A percentile compares a stretch with the other conserved stretches of the same genome.
Evolutionary conservation across 2,113 vertebrate genomes (phyloP).

Genomic region (Odontesthes bonariensis): DNA sequence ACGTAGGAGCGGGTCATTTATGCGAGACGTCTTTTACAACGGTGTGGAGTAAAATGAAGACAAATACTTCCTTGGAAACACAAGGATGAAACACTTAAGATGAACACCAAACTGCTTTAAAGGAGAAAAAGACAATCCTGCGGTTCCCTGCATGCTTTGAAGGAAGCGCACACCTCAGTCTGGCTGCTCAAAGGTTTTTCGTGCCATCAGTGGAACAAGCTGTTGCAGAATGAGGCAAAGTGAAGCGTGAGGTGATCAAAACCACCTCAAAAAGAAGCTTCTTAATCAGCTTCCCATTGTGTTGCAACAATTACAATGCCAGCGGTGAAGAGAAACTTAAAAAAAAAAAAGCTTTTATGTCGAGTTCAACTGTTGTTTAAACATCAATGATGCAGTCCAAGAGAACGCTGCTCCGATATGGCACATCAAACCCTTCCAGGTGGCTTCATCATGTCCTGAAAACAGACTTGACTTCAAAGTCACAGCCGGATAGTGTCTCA

Average conservation of each 20-base stretch:
- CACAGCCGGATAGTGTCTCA: conserved; percentile 13
- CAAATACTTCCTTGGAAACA: conserved; percentile 22
- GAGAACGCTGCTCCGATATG: conserved; percentile 27
- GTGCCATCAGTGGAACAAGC: neutral
- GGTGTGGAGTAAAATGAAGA: conserved; percentile 23
- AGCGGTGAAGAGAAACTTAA: neutral
- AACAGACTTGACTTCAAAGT: conserved; percentile 19
- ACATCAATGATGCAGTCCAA: conserved; percentile 50
- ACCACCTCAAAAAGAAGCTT: conserved; percentile 3
- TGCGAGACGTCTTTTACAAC: conserved; percentile 9
- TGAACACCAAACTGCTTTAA: conserved; percentile 10
- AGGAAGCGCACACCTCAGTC: conserved; percentile 6
- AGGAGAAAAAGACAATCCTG: neutral
- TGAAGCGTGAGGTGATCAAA: conserved; percentile 2
- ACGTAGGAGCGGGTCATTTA: conserved; percentile 32
- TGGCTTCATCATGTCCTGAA: neutral
- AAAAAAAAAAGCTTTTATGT: conserved; percentile 3
- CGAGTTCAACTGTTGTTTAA: neutral
- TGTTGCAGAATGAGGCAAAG: neutral
- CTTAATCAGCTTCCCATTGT: neutral
- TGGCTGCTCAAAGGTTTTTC: neutral
- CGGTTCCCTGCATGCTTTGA: neutral
- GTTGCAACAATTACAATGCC: neutral
- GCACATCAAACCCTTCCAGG: conserved; percentile 12
- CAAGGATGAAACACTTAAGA: conserved; percentile 14